Conservation (phyloP, 2,113 vertebrate genomes). For the Bubo bubo region DNA sequence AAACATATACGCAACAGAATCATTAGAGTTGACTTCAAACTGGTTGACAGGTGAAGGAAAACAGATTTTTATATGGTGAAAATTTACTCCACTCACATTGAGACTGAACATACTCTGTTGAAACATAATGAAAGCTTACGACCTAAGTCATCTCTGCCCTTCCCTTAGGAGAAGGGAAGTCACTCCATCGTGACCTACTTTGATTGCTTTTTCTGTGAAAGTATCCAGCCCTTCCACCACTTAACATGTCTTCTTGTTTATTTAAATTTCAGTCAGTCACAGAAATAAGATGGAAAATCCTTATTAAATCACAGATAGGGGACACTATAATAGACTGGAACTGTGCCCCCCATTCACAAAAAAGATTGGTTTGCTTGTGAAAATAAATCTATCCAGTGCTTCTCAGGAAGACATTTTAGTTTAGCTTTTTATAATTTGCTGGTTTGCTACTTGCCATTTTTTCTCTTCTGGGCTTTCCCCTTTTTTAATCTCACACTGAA, state of each 20-base stretch:
- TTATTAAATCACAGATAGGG: neutral
- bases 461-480: neutral
- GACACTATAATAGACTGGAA: neutral
- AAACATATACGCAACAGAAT: neutral
- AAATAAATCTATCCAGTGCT: neutral
- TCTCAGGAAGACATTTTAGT: neutral
- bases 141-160: neutral
- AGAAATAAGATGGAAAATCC: neutral
- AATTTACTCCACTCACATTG: accelerated
- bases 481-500: neutral
- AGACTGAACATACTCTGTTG: neutral
- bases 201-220: neutral
- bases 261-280: neutral
- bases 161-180: neutral
- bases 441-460: neutral
- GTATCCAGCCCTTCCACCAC: neutral
- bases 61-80: neutral
- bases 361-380: neutral
- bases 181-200: neutral
- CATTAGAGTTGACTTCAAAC: neutral
- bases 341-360: neutral
- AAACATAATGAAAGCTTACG: neutral
- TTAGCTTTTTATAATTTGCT: neutral
- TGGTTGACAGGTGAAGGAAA: neutral
- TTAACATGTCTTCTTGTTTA: neutral